Evolutionary conservation across 2,113 vertebrate species (phyloP), one percentile per base, ranked within the genome.

Genomic region (Vimba vimba): DNA sequence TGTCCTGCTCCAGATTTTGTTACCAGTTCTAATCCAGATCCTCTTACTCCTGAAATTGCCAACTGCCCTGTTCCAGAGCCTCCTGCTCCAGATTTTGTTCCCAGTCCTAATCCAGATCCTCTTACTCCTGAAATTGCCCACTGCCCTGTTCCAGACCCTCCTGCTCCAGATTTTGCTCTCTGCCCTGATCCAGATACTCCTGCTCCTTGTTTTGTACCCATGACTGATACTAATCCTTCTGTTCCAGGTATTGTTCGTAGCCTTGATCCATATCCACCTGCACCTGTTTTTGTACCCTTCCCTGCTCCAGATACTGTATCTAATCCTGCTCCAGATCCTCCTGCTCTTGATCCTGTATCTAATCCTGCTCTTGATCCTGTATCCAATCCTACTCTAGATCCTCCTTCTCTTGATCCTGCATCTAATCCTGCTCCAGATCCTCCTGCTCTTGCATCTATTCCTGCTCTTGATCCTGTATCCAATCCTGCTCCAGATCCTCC

Each of bases 51-150:
- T 15, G 57, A 80, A 45, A 64, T 80, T 9, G 33, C 10, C 43
- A 7, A 92, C 75, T 97, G 91, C 3, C 64, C 83, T 1, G 25
- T 0, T 0, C 9, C 57, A 10, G 81, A 83, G 8, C 27, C 52
- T 55, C 52, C 52, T 36, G 1, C 27, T 21, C 19, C 76, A 2
- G 33, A 43, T 79, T 60, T 62, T 43, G 23, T 17, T 15, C 17
- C 21, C 55, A 43, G 21, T 19, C 17, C 33, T 39, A 33, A 39
- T 43, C 33, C 55, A 43, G 77, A 79, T 17, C 43, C 59, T 33
- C 13, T 43, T 21, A 27, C 12, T n/a, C 19, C 62, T 10, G 59
- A 81, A 47, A 66, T 81, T 10, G 36, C 21, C 45, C 2, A 92
- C 75, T 97, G 91, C 3, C 62, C 83, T 1, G 25, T 0, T 0